Evolutionary conservation across 2,888 invertebrate species (phyloP).

Genomic region (Trissolcus japonicus): DNA sequence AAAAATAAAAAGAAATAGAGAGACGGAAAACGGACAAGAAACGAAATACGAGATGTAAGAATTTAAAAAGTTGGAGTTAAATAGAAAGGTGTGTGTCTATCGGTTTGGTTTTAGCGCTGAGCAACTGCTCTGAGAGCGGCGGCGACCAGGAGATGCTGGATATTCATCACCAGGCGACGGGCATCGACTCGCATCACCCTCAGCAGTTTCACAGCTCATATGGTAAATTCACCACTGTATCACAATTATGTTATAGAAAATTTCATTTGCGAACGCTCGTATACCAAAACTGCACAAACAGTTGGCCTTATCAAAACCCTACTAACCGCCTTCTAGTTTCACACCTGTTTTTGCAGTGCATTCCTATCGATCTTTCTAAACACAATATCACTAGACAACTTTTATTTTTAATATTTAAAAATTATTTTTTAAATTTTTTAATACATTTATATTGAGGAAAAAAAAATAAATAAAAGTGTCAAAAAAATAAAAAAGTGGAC

Average conservation of each 20-base stretch:
- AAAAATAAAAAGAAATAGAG: slow-evolving; percentile 40
- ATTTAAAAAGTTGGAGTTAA: slow-evolving; percentile 66
- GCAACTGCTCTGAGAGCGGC: slow-evolving; percentile 76
- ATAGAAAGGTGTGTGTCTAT: slow-evolving; percentile 77
- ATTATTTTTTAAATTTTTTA: no score
- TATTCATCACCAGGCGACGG: slow-evolving; percentile 74
- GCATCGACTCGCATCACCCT: slow-evolving; percentile 75
- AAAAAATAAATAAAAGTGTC: neutral
- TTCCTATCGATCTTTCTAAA: slow-evolving; percentile 13
- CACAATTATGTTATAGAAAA: slow-evolving; percentile 53
- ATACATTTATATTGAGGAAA: no score
- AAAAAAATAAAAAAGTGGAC: neutral
- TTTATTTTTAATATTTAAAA: no score
- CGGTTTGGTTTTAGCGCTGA: slow-evolving; percentile 77
- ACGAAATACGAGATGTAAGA: slow-evolving; percentile 60
- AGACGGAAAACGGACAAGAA: slow-evolving; percentile 61
- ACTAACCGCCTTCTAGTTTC: neutral
- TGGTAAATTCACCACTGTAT: slow-evolving; percentile 74
- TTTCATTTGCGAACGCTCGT: slow-evolving; percentile 47
- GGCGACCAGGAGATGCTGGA: slow-evolving; percentile 76
- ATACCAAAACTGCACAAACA: slow-evolving; percentile 43
- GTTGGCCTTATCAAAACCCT: slow-evolving; percentile 13
- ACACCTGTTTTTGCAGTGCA: slow-evolving; percentile 44
- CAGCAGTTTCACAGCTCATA: slow-evolving; percentile 77
- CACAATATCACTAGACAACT: slow-evolving; percentile 33